Conservation (phyloP, 2,888 invertebrate species). For the Torymus auratus region DNA sequence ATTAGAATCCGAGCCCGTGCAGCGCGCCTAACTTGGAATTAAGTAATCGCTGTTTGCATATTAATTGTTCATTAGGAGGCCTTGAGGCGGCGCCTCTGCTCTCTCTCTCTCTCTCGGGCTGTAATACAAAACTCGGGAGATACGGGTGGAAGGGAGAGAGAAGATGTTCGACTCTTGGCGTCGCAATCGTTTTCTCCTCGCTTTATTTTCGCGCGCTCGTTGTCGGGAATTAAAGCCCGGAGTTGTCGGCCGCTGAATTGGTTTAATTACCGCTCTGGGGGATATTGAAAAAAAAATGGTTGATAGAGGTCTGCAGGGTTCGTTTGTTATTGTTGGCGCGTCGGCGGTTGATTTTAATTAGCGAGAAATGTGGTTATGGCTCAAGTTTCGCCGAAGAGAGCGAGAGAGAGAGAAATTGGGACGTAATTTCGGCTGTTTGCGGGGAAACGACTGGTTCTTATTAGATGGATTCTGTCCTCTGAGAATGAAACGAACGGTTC, state of each 20-base stretch:
- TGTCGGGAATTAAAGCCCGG: constrained; percentile 16
- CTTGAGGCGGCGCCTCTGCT: not conserved
- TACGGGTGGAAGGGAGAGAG: not conserved
- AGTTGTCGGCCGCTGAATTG: constrained; percentile 22
- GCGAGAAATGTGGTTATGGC: no score
- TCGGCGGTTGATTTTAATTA: constrained; percentile 7
- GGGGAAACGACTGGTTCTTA: no score
- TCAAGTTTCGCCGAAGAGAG: no score
- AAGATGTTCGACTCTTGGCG: not conserved
- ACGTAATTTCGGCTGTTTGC: no score
- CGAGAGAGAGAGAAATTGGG: no score
- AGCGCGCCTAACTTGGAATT: constrained; percentile 69
- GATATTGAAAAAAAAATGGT: constrained; percentile 25
- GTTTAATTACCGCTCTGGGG: constrained; percentile 23
- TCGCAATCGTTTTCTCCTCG: constrained; percentile 28
- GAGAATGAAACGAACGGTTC: no score
- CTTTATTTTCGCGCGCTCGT: constrained; percentile 28
- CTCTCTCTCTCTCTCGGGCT: constrained; percentile 1
- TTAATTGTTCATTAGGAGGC: constrained; percentile 73
- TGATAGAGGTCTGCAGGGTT: not conserved
- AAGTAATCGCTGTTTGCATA: constrained; percentile 76
- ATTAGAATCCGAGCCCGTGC: constrained; percentile 66
- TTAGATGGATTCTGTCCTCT: no score
- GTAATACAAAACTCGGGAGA: constrained; percentile 30
- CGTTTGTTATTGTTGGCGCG: constrained; percentile 1